phyloP scores from a whole-genome alignment of 2,888 invertebrate species.

The Eupithecia insigniata region DNA sequence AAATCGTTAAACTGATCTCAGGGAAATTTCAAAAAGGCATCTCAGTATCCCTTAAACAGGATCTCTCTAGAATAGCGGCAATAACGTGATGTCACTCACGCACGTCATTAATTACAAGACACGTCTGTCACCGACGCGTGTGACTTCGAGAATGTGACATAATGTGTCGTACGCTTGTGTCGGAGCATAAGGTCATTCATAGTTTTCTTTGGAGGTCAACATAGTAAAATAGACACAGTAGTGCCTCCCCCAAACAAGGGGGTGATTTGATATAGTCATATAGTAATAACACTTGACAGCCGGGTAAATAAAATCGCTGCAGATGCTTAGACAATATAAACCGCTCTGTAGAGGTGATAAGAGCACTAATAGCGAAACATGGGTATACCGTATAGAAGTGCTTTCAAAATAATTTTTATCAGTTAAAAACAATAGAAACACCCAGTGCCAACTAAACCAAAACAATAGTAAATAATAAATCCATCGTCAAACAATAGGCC shows the following conservation, averaged over 20 bases:
- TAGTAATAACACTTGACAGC: neutral
- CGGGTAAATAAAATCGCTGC: too few relatives aligned
- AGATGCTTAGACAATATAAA: too few relatives aligned
- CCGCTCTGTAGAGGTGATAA: neutral
- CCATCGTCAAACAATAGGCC: neutral
- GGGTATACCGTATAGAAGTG: too few relatives aligned
- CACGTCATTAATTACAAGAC: constrained; percentile 1
- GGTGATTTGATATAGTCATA: too few relatives aligned
- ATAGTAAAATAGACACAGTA: too few relatives aligned
- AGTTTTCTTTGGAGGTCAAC: neutral
- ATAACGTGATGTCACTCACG: neutral
- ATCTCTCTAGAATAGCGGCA: neutral
- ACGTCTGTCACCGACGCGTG: neutral
- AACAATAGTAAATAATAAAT: constrained; percentile 8
- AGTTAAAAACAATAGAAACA: neutral
- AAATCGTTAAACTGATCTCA: neutral
- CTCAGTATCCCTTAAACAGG: neutral
- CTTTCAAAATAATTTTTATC: neutral
- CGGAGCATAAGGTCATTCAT: neutral
- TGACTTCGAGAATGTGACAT: neutral
- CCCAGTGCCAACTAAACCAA: neutral
- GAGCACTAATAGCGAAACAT: neutral
- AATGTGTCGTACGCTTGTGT: neutral
- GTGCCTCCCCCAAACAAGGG: too few relatives aligned
- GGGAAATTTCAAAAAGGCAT: neutral